Conservation (phyloP, 2,113 vertebrate genomes). For the Leptodactylus fuscus region DNA sequence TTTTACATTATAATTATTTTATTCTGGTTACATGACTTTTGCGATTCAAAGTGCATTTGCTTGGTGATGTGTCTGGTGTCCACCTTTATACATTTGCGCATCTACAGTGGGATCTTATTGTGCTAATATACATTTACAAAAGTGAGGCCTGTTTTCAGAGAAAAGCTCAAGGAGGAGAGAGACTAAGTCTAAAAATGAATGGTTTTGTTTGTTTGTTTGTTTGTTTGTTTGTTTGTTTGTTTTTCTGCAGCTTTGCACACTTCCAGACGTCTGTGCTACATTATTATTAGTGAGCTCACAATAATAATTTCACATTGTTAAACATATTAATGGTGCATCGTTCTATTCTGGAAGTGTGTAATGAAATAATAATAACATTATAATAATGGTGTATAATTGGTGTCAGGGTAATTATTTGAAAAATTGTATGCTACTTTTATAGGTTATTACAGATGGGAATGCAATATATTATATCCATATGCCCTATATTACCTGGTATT, state of each 20-base stretch:
- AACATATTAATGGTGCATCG: background rate
- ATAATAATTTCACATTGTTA: background rate
- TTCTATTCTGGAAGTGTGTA: background rate
- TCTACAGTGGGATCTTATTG: background rate
- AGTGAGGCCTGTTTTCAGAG: background rate
- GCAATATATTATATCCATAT: background rate
- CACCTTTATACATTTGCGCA: background rate
- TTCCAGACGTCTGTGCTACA: background rate
- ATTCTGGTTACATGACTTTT: too few species aligned
- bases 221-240: too few species aligned
- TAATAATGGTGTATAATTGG: background rate
- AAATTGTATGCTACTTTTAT: background rate
- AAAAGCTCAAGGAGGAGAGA: slow-evolving; percentile 22
- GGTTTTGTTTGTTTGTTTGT: too few species aligned
- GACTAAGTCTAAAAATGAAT: slow-evolving; percentile 10
- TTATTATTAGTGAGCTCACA: background rate
- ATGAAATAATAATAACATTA: background rate
- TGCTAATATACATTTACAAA: background rate
- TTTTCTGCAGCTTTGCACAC: background rate
- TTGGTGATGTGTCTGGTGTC: background rate
- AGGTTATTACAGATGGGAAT: slow-evolving; percentile 12
- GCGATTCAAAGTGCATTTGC: too few species aligned
- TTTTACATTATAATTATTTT: too few species aligned
- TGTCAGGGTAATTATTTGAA: background rate
- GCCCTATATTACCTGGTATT: background rate